Conservation (phyloP, 1,140 invertebrate genomes). For the Drosophila arizonae region DNA sequence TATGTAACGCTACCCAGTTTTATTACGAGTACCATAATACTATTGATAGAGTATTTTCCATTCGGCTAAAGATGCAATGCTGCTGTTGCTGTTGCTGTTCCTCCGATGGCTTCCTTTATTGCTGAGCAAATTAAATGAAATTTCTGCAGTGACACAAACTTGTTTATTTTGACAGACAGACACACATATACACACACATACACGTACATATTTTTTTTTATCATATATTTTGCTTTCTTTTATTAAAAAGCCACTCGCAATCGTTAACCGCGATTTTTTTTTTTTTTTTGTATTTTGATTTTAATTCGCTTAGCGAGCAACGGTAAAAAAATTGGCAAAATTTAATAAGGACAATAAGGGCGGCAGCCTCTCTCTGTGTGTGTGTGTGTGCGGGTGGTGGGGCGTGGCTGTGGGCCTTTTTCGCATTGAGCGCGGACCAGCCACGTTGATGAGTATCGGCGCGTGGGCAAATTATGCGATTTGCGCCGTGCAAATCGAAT, state of each 20-base stretch:
- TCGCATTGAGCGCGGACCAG: neutral
- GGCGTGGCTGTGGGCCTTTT: neutral
- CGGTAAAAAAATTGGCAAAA: slow-evolving; percentile 62
- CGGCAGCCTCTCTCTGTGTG: neutral
- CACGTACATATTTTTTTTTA: slow-evolving; percentile 2
- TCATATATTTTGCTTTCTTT: slow-evolving; percentile 27
- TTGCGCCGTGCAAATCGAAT: slow-evolving; percentile 71
- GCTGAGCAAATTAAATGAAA: slow-evolving; percentile 77
- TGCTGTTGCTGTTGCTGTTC: slow-evolving; percentile 5
- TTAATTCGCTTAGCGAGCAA: slow-evolving; percentile 65
- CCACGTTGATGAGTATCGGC: slow-evolving; percentile 33
- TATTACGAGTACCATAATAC: neutral
- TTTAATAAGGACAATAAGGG: slow-evolving; percentile 70
- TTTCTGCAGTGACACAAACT: slow-evolving; percentile 80
- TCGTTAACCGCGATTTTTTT: slow-evolving; percentile 72
- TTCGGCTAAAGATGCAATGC: neutral
- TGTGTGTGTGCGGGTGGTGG: neutral
- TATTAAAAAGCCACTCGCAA: slow-evolving; percentile 51
- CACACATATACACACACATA: neutral
- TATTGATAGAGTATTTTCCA: slow-evolving; percentile 16
- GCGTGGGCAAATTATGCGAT: slow-evolving; percentile 51
- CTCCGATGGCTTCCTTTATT: slow-evolving; percentile 47
- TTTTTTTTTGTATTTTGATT: slow-evolving; percentile 50
- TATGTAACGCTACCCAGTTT: neutral
- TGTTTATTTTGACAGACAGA: slow-evolving; percentile 81